Evolutionary conservation across 2,113 vertebrate species (phyloP).

Genomic region (Nothoprocta perdicaria): DNA sequence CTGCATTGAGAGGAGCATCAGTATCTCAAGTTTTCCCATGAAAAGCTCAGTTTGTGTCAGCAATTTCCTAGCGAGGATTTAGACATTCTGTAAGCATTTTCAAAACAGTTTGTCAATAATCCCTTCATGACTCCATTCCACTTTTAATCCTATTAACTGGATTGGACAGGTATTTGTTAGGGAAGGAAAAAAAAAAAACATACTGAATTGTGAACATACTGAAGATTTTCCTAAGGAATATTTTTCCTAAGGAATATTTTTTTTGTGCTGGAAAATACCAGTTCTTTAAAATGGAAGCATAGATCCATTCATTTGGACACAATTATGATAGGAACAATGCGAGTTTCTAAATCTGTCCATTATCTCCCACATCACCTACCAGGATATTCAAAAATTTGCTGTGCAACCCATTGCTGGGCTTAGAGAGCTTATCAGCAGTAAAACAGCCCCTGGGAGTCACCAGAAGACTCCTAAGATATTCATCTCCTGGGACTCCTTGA

Average conservation of each 20-base stretch:
- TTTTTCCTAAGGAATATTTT: background rate
- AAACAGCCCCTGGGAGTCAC: conserved; percentile 11
- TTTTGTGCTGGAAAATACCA: background rate
- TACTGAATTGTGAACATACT: background rate
- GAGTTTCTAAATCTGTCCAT: background rate
- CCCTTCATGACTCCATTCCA: conserved; percentile 24
- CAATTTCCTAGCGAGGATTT: conserved; percentile 15
- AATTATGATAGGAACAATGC: background rate
- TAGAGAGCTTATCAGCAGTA: background rate
- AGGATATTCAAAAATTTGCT: background rate
- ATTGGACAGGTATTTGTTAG: background rate
- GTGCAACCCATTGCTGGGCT: background rate
- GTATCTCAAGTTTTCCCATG: background rate
- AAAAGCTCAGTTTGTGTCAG: conserved; percentile 41
- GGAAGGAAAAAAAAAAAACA: background rate
- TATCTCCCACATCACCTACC: background rate
- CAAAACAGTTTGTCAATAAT: conserved; percentile 39
- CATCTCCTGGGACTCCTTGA: background rate
- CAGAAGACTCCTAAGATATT: background rate
- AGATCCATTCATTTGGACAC: background rate
- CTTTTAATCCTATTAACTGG: conserved; percentile 30
- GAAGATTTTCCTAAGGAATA: background rate
- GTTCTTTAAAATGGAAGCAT: background rate
- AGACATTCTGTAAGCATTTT: background rate
- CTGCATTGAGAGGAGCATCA: background rate